Base-by-base conservation (phyloP, 2,113 vertebrate genomes). In the Gadus chalcogrammus region DNA sequence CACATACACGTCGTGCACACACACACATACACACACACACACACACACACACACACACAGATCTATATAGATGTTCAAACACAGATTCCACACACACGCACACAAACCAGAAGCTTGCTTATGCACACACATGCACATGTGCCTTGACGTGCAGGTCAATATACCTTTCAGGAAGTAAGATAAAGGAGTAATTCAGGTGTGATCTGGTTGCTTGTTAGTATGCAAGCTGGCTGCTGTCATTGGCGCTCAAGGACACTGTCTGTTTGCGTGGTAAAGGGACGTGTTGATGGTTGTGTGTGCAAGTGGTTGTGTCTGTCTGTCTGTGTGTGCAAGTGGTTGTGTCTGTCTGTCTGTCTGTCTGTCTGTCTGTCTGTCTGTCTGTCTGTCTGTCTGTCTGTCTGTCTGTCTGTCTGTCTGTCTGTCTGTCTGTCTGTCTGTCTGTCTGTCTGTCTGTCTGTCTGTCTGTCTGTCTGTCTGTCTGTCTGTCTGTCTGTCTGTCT, bases 231-330 rank as follows among this genome's bases (percentile, higher is more conserved):
- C 31, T 76, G 74, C 78, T 68, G 73, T 74, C 81, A 81, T 64
- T 18, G 17, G 60, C 62, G 74, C 76, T 74, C 85, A 87, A 84
- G 79, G 84, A 79, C 82, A 61, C 56, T 75, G 72, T 72, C 73
- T 77, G 68, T 71, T 64, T 73, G 11, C 15, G 63, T 18, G 68
- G 58, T 55, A 64, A 64, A 80, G 61, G 62, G 59, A 77, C 59
- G 77, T 59, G 58, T 18, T 65, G 67, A 68, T 79, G 55, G 84
- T 72, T 5, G 56, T 82, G 28, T 75, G 53, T 73, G 62, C 48
- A 67, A 62, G 65, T 73, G 64, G 18, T 38, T 52, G 42, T 69
- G 55, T 67, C 55, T 63, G 62, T 9, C 48, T 9, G 35, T 20
- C 15, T 64, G 62, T 35, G 17, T 9, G 17, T 28, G 27, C 35